phyloP scores from a whole-genome alignment of 2,113 vertebrate species.

The Mobula hypostoma region DNA sequence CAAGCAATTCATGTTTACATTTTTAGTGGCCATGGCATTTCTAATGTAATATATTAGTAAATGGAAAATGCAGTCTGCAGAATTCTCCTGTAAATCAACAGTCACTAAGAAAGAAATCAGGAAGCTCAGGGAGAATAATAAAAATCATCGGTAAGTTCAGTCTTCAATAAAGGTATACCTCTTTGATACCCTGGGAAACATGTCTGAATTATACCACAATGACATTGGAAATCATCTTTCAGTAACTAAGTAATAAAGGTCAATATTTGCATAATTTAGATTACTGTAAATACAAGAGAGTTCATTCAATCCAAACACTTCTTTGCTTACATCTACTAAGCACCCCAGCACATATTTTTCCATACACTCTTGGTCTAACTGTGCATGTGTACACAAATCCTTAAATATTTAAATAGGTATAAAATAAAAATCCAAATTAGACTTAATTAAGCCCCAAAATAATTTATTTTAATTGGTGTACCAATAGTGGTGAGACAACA shows the following conservation, averaged over 20 bases:
- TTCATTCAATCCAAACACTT: neutral
- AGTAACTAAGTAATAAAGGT: neutral
- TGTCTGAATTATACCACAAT: neutral
- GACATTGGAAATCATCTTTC: neutral
- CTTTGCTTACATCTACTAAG: neutral
- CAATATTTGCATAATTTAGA: constrained; percentile 11
- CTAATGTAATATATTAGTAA: neutral
- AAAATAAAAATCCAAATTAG: too few species aligned
- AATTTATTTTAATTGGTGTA: neutral
- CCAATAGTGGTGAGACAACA: neutral
- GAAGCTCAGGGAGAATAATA: neutral
- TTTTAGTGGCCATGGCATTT: neutral
- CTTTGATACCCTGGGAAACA: neutral
- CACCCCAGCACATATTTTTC: neutral
- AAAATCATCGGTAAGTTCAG: neutral
- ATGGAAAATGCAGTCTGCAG: neutral
- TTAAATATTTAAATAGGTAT: neutral
- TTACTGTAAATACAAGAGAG: constrained; percentile 23
- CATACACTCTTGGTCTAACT: neutral
- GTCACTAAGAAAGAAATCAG: neutral
- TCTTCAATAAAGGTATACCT: neutral
- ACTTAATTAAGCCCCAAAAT: neutral
- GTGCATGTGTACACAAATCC: too few species aligned
- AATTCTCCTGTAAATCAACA: neutral
- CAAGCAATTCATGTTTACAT: neutral